Conservation (phyloP, 1,140 invertebrate genomes). For the Heliconius eleuchia region DNA sequence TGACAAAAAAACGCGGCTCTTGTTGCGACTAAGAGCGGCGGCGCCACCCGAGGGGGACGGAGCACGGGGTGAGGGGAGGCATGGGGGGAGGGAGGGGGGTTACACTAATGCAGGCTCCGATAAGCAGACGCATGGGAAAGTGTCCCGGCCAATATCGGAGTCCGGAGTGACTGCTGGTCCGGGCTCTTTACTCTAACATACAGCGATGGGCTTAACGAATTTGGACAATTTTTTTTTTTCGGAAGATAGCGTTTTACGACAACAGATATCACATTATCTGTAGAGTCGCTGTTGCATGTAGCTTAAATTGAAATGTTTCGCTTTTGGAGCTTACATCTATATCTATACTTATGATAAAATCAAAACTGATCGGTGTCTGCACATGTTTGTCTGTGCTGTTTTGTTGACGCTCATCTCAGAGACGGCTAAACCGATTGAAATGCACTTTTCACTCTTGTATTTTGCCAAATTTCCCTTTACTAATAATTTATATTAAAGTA, state of each 20-base stretch:
- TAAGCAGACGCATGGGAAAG: slow-evolving; percentile 57
- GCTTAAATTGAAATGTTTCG: not conserved
- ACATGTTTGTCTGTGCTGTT: no score
- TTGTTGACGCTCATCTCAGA: no score
- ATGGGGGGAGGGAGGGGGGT: slow-evolving; percentile 26
- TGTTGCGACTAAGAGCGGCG: slow-evolving; percentile 67
- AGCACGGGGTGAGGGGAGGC: slow-evolving; percentile 23
- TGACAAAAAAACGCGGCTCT: slow-evolving; percentile 59
- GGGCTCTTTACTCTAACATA: not conserved
- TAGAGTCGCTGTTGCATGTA: not conserved
- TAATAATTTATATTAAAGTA: no score
- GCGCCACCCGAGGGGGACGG: slow-evolving; percentile 47
- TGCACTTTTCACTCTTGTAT: no score
- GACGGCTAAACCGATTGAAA: no score
- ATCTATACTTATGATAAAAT: no score
- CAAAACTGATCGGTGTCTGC: no score
- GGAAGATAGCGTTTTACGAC: not conserved
- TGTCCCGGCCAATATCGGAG: slow-evolving; percentile 45
- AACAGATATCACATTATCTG: not conserved
- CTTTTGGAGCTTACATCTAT: no score
- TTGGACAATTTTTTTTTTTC: not conserved
- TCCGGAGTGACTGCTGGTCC: slow-evolving; percentile 8
- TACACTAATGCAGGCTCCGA: slow-evolving; percentile 60
- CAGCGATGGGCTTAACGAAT: slow-evolving; percentile 3
- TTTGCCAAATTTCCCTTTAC: no score